Conservation (phyloP, 2,888 invertebrate species). For the Aphodius granarius region DNA sequence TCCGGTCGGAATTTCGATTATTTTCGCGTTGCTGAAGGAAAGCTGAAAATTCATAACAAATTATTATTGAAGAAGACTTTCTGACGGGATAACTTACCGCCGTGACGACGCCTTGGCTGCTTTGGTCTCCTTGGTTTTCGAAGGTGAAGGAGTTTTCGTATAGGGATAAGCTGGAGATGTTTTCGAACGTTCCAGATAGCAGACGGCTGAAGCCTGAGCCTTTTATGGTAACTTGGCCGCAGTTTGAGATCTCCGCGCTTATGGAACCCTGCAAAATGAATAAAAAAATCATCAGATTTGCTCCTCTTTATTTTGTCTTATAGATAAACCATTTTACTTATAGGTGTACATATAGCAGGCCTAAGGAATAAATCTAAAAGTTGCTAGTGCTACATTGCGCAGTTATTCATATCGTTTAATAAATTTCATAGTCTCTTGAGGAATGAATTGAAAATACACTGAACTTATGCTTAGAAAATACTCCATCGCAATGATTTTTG, state of each 20-base stretch:
- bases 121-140: conserved; percentile 59
- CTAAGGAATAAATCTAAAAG: too few relatives aligned
- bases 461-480: too few relatives aligned
- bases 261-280: conserved; percentile 59
- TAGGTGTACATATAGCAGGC: too few relatives aligned
- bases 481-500: too few relatives aligned
- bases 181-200: conserved; percentile 60
- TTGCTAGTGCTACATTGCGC: too few relatives aligned
- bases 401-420: too few relatives aligned
- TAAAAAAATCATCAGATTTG: neutral
- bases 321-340: too few relatives aligned
- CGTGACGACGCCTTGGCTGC: conserved; percentile 66
- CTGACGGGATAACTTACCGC: conserved; percentile 45
- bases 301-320: too few relatives aligned
- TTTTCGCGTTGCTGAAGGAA: conserved; percentile 62
- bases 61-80: neutral
- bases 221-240: conserved; percentile 62
- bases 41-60: conserved; percentile 59
- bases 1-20: conserved; percentile 61
- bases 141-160: conserved; percentile 65
- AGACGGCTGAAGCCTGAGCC: conserved; percentile 69
- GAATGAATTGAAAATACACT: too few relatives aligned
- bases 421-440: too few relatives aligned
- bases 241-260: conserved; percentile 62
- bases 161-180: conserved; percentile 61